Percentiles rank a stretch among this genome's conserved stretches.
These are phyloP conservation scores for Xestia ashworthii DNA, from an alignment of 2,888 invertebrate genomes.

Conservation along the genomic window DNA sequence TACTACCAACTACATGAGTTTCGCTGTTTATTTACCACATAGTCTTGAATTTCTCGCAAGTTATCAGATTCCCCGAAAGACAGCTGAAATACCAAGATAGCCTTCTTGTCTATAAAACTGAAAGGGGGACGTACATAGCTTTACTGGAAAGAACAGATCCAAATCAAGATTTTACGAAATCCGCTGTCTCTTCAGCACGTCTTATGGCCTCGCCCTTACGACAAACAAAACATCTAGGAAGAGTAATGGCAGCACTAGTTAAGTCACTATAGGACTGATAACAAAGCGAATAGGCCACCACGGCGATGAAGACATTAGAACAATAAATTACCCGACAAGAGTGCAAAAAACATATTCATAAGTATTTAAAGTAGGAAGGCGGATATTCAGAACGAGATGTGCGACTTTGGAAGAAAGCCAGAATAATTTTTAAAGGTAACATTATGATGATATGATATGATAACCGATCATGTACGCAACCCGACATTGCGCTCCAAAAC, in stretches of 20 bases:
- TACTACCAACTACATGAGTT: not conserved
- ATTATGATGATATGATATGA: not conserved
- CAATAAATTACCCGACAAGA: constrained; percentile 73
- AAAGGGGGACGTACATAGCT: not conserved
- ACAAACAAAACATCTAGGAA: not conserved
- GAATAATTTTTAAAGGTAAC: not conserved
- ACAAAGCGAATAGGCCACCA: constrained; percentile 34
- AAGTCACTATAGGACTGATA: constrained; percentile 10
- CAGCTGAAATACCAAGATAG: not conserved
- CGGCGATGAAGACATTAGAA: constrained; percentile 74
- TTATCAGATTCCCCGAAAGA: not conserved
- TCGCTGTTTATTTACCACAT: not conserved
- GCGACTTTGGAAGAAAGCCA: not conserved
- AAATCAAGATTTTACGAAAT: not conserved
- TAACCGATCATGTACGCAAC: too few relatives aligned
- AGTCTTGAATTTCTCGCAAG: not conserved
- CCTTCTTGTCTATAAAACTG: not conserved
- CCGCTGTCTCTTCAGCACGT: not conserved
- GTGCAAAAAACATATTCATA: constrained; percentile 9
- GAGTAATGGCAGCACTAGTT: constrained; percentile 19
- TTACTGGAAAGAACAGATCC: not conserved
- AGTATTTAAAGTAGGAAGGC: not conserved
- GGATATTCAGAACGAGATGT: not conserved
- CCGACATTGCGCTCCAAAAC: too few relatives aligned
- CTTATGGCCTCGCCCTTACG: not conserved